Conservation (phyloP, 2,888 invertebrate species). For the Hylaea fasciaria region DNA sequence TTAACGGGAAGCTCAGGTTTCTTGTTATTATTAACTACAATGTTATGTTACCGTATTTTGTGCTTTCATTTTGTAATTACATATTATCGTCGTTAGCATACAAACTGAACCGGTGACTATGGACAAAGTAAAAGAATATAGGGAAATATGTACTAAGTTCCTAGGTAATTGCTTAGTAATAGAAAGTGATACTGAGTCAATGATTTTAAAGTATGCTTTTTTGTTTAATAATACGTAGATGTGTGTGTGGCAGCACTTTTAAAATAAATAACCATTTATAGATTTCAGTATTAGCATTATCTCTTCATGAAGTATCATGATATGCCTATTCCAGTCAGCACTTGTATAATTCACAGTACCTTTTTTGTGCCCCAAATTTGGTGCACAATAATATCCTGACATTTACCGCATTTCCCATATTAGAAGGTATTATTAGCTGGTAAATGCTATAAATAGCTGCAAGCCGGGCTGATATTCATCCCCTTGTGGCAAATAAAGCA, state of each 20-base stretch:
- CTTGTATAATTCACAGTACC: constrained; percentile 5
- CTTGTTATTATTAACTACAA: neutral
- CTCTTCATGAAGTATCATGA: too few species aligned
- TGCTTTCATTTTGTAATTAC: neutral
- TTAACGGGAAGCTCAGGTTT: constrained; percentile 7
- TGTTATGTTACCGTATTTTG: neutral
- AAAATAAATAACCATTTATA: too few species aligned
- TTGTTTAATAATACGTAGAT: too few species aligned
- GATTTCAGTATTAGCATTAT: too few species aligned
- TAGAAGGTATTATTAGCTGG: constrained; percentile 20
- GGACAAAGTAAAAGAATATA: too few species aligned
- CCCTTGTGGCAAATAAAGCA: constrained; percentile 51
- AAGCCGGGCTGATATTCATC: constrained; percentile 36
- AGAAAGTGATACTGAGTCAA: too few species aligned
- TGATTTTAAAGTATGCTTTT: too few species aligned
- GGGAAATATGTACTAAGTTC: too few species aligned
- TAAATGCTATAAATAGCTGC: constrained; percentile 35
- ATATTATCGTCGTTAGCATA: neutral
- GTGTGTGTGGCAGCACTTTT: too few species aligned
- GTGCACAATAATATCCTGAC: constrained; percentile 18
- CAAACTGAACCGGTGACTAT: too few species aligned
- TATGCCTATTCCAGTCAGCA: neutral
- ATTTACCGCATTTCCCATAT: constrained; percentile 21
- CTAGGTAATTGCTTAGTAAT: too few species aligned
- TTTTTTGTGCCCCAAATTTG: constrained; percentile 9